Evolutionary conservation across 2,888 invertebrate genomes (phyloP).

Genomic region (Odontomyia ornata): DNA sequence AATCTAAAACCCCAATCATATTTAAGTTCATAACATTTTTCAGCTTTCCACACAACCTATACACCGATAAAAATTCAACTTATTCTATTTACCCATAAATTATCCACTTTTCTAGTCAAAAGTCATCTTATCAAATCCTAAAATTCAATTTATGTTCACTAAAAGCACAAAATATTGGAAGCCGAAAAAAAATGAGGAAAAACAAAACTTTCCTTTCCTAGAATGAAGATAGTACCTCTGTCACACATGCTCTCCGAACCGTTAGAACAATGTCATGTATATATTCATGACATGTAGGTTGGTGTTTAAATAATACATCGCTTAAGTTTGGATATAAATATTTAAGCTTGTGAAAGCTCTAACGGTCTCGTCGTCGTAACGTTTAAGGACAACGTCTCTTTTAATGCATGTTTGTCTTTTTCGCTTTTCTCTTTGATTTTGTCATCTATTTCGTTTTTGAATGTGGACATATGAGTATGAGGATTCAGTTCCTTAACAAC

Average conservation of each 20-base stretch:
- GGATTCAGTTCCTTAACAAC: too few species aligned
- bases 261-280: background rate
- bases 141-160: constrained; percentile 20
- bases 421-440: background rate
- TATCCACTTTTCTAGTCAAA: constrained; percentile 11
- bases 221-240: background rate
- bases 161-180: too few species aligned
- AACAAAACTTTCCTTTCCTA: background rate
- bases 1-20: too few species aligned
- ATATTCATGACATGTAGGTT: constrained; percentile 6
- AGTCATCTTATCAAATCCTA: constrained; percentile 12
- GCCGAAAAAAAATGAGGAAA: background rate
- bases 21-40: too few species aligned
- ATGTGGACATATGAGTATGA: too few species aligned
- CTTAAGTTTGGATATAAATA: background rate
- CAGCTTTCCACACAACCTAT: too few species aligned
- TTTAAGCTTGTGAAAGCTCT: background rate
- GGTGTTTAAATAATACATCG: background rate
- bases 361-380: background rate
- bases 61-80: background rate
- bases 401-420: background rate
- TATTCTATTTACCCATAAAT: constrained; percentile 24
- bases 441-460: too few species aligned
- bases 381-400: constrained; percentile 13
- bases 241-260: too few species aligned